Base-by-base conservation (phyloP, 2,888 invertebrate species). In the Lamellibrachia columna region DNA sequence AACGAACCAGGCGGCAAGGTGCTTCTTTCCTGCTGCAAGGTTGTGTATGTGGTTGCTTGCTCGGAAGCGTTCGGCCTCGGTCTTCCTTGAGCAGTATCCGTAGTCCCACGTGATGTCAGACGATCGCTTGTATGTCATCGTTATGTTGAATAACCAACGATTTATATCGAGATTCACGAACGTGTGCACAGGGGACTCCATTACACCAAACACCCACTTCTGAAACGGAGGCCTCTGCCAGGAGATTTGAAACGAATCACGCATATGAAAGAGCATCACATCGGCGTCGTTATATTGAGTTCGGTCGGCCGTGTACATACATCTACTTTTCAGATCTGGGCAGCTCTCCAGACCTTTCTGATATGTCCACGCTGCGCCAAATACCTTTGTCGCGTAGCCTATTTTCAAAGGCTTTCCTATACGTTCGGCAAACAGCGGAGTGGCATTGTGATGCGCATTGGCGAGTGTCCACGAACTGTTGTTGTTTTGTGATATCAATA, bases 141-240 rank as follows among this genome's bases (percentile, higher is more conserved):
- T 91, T 4, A 53, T 52, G n/a, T 91, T 91, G 53, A 28, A 91
- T 52, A 60, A 15, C 60, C 60, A 60, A 9, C 60, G 60, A 6
- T 28, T n/a, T 53, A 1, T 8, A 7, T 52, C 7, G 53, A 91
- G 6, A 53, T n/a, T 7, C 52, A 8, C 52, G 52, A 15, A 91
- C 6, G 91, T 91, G 91, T 91, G 91, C 9, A 91, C 53, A 8
- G 91, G 53, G 0, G 91, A 91, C 4, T 91, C 91, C 9, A 91
- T 7, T 7, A 91, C 53, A 40, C 11, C 55, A 53, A 91, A 91
- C 8, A 91, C 91, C 91, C 91, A 91, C 91, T 91, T 91, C 91
- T 53, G 91, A 28, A 53, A 91, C 53, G 8, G 53, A 9, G 53
- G 91, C 3, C 91, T 9, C 11, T 60, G 22, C 22, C 22, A 4